These are phyloP conservation scores for Erpobdella octoculata DNA, from an alignment of 2,888 invertebrate genomes.

Conservation along the genomic window DNA sequence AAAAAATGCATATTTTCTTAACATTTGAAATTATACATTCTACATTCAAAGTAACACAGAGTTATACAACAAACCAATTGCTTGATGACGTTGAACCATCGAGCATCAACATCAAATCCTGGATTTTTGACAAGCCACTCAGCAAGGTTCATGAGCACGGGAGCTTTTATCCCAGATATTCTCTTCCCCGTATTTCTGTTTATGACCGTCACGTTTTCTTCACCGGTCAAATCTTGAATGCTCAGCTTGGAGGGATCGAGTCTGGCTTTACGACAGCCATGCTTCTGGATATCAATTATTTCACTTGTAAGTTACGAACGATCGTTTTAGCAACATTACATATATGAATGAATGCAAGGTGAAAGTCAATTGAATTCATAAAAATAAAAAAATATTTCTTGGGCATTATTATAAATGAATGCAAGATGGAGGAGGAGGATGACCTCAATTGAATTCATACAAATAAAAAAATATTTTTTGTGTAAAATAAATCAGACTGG, in stretches of 20 bases:
- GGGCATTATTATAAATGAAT: too few species aligned
- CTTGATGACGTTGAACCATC: slow-evolving; percentile 79
- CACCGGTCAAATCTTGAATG: slow-evolving; percentile 67
- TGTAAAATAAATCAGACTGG: too few species aligned
- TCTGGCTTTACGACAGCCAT: slow-evolving; percentile 47
- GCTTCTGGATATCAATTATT: background rate
- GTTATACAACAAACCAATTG: slow-evolving; percentile 54
- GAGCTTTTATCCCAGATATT: slow-evolving; percentile 63
- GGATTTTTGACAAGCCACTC: slow-evolving; percentile 90
- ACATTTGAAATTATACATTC: too few species aligned
- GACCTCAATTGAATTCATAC: too few species aligned
- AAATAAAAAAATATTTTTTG: too few species aligned
- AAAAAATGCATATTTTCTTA: too few species aligned
- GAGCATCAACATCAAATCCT: slow-evolving; percentile 91
- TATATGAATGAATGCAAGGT: background rate
- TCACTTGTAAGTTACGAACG: too few species aligned
- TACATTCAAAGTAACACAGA: background rate
- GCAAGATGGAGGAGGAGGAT: too few species aligned
- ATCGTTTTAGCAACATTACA: too few species aligned
- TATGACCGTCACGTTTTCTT: slow-evolving; percentile 88
- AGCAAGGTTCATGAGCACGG: slow-evolving; percentile 80
- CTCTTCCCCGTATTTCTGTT: slow-evolving; percentile 78
- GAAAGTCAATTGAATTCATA: too few species aligned
- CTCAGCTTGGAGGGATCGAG: slow-evolving; percentile 61
- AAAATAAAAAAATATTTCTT: too few species aligned